These are phyloP conservation scores for Stegana nigrithorax DNA, from an alignment of 2,888 invertebrate genomes.

Conservation along the genomic window DNA sequence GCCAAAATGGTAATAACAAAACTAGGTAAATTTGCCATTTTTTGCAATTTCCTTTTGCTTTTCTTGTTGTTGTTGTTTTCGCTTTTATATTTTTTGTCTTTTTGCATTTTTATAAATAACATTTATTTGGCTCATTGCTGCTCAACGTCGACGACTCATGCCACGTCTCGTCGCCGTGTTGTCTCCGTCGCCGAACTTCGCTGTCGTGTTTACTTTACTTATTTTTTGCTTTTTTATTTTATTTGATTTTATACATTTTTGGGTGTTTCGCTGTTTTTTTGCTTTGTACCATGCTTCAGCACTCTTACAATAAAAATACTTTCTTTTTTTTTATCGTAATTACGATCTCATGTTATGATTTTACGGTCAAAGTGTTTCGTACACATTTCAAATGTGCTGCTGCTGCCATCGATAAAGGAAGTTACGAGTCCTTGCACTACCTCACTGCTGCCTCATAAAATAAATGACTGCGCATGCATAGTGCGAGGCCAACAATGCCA, in stretches of 20 bases:
- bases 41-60: not conserved
- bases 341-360: slow-evolving; percentile 57
- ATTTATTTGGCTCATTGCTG: slow-evolving; percentile 61
- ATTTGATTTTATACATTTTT: not conserved
- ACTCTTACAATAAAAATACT: no score
- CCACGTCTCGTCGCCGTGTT: not conserved
- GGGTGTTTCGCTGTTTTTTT: not conserved
- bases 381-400: no score
- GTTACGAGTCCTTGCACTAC: no score
- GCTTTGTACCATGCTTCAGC: slow-evolving; percentile 33
- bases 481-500: no score
- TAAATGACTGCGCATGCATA: no score
- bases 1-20: not conserved
- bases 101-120: slow-evolving; percentile 50
- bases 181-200: not conserved
- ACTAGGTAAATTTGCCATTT: slow-evolving; percentile 7
- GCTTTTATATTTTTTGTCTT: slow-evolving; percentile 24
- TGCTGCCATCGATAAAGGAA: no score
- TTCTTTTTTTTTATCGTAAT: slow-evolving; percentile 57
- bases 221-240: not conserved
- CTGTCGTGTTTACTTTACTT: not conserved
- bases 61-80: slow-evolving; percentile 32
- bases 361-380: slow-evolving; percentile 48
- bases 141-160: not conserved
- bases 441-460: no score